A percentile compares a stretch with the other conserved stretches of the same genome.
phyloP scores from a whole-genome alignment of 2,797 vertebrate genomes.

The Enteromius afrohamiltoni region DNA sequence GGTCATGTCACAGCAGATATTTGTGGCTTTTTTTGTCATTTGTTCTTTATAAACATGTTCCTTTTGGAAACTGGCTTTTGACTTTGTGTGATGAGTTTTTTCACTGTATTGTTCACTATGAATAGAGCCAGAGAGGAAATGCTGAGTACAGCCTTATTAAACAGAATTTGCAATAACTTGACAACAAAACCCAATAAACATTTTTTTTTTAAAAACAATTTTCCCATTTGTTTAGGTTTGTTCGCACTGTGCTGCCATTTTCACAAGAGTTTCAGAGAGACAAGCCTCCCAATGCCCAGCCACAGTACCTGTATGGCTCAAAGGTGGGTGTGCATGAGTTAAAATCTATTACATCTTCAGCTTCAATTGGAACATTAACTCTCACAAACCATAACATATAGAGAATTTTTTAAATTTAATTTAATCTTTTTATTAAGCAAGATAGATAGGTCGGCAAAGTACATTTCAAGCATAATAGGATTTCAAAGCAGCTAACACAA shows the following conservation, averaged over 20 bases:
- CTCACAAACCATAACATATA: not conserved
- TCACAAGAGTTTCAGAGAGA: conserved; percentile 99
- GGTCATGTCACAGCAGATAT: conserved; percentile 6
- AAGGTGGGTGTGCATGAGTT: conserved; percentile 80
- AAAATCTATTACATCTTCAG: not conserved
- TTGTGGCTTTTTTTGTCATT: not conserved
- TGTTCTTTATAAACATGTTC: not conserved
- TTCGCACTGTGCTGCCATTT: conserved; percentile 94
- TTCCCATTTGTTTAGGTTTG: conserved; percentile 80
- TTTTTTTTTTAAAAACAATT: not conserved
- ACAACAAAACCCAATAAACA: not conserved
- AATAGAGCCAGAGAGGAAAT: conserved; percentile 2
- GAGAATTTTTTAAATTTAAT: no score
- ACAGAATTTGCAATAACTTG: not conserved
- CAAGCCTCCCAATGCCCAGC: conserved; percentile 96
- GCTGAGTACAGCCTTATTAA: conserved; percentile 1
- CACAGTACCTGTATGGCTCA: conserved; percentile 94
- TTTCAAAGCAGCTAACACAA: not conserved
- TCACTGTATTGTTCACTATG: conserved; percentile 1
- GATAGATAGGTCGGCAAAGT: not conserved
- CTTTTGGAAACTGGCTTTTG: not conserved
- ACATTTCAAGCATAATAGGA: conserved; percentile 12
- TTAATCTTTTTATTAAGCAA: conserved; percentile 37
- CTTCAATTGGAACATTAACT: not conserved
- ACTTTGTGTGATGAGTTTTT: conserved; percentile 4